Conservation (phyloP, 1,140 invertebrate genomes). For the Meloidogyne chitwoodi region DNA sequence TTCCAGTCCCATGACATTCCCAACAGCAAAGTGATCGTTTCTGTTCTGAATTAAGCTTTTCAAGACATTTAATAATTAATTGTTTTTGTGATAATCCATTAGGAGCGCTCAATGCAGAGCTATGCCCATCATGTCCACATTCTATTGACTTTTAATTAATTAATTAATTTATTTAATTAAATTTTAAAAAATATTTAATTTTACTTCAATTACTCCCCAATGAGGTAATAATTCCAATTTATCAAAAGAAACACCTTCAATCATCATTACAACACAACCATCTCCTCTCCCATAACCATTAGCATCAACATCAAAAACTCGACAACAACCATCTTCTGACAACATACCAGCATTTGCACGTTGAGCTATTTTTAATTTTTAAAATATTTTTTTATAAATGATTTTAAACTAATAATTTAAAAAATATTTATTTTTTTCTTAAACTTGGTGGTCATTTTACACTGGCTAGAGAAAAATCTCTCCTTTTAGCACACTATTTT, state of each 20-base stretch:
- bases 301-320: constrained; percentile 81
- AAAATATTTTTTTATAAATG: too few species aligned
- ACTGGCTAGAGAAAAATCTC: too few species aligned
- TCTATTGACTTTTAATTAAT: constrained; percentile 29
- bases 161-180: constrained; percentile 1
- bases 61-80: constrained; percentile 15
- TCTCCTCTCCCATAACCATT: constrained; percentile 52
- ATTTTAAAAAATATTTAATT: background rate
- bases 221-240: background rate
- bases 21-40: constrained; percentile 23
- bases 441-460: too few species aligned
- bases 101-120: constrained; percentile 48
- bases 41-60: background rate
- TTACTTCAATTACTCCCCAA: background rate
- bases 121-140: constrained; percentile 51
- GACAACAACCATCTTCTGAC: constrained; percentile 79
- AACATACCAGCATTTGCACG: constrained; percentile 86
- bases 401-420: too few species aligned
- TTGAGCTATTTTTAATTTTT: too few species aligned
- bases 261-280: constrained; percentile 47
- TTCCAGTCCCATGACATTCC: constrained; percentile 51
- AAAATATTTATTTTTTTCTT: too few species aligned
- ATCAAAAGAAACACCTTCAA: constrained; percentile 20
- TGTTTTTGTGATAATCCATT: constrained; percentile 37
- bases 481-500: too few species aligned